Evolutionary conservation across 2,113 vertebrate genomes (phyloP).

Genomic region (Platysteira castanea): DNA sequence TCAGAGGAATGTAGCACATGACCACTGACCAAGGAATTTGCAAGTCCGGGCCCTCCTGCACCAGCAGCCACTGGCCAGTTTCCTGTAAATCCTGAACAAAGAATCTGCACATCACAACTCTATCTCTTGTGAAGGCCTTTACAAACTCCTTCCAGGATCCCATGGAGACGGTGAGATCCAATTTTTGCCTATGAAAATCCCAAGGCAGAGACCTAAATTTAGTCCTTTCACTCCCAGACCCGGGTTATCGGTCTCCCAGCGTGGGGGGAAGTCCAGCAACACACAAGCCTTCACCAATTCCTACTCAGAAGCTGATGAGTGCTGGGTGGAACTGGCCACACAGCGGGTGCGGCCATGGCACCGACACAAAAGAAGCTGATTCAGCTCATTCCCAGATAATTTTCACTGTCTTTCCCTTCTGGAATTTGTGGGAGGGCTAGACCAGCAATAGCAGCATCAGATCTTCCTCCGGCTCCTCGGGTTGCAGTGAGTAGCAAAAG

Average conservation of each 20-base stretch:
- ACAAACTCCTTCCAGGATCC: not conserved
- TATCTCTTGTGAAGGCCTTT: not conserved
- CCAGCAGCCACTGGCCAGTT: not conserved
- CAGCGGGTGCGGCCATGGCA: not conserved
- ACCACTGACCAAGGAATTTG: not conserved
- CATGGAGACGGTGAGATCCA: not conserved
- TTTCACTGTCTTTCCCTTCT: slow-evolving; percentile 53
- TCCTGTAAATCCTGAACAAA: not conserved
- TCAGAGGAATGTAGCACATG: not conserved
- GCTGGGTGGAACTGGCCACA: slow-evolving; percentile 42
- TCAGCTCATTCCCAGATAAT: slow-evolving; percentile 62
- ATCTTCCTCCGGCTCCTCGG: not conserved
- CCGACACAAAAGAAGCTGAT: slow-evolving; percentile 26
- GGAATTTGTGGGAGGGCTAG: slow-evolving; percentile 45
- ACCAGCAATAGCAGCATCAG: not conserved
- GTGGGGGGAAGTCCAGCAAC: not conserved
- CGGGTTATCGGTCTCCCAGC: rapidly evolving
- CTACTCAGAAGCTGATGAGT: slow-evolving; percentile 2
- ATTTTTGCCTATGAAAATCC: not conserved
- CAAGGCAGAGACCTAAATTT: not conserved
- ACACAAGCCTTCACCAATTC: not conserved
- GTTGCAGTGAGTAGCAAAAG: not conserved
- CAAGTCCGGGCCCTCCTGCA: not conserved
- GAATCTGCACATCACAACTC: not conserved
- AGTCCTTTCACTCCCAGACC: not conserved